phyloP scores from a whole-genome alignment of 2,797 vertebrate genomes.

The Leucoraja ocellata region DNA sequence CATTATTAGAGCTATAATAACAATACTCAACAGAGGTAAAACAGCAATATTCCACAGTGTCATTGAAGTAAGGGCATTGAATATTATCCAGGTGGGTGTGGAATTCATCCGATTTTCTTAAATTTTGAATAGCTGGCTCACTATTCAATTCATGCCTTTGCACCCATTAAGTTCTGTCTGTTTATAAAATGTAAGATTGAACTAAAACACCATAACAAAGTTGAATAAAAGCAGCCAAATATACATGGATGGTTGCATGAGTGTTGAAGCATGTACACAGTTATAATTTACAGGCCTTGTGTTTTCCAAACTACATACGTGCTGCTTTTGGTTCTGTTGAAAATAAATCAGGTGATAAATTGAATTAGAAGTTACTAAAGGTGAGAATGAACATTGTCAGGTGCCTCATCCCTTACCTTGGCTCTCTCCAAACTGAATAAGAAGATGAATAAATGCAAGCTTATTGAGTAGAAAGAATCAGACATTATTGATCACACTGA shows the following conservation, averaged over 20 bases:
- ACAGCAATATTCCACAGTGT: neutral
- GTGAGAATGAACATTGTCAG: neutral
- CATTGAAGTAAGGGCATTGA: neutral
- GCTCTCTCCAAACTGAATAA: neutral
- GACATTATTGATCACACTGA: neutral
- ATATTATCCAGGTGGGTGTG: neutral
- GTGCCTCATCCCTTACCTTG: neutral
- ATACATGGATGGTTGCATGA: neutral
- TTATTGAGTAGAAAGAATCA: neutral
- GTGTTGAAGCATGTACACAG: neutral
- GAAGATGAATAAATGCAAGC: neutral
- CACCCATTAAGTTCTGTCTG: no score
- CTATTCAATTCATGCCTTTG: neutral
- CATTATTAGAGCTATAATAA: neutral
- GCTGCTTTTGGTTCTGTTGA: conserved; percentile 4
- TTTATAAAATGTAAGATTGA: neutral
- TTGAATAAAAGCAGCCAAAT: neutral
- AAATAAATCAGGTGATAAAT: neutral
- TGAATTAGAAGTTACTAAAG: conserved; percentile 6
- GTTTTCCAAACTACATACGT: neutral
- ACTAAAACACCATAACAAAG: neutral
- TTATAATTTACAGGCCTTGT: neutral
- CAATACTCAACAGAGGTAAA: neutral
- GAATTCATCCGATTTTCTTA: neutral
- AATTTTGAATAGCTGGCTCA: neutral